These are phyloP conservation scores for Hirtodrosophila histrioides DNA, from an alignment of 2,888 invertebrate species.

Conservation along the genomic window DNA sequence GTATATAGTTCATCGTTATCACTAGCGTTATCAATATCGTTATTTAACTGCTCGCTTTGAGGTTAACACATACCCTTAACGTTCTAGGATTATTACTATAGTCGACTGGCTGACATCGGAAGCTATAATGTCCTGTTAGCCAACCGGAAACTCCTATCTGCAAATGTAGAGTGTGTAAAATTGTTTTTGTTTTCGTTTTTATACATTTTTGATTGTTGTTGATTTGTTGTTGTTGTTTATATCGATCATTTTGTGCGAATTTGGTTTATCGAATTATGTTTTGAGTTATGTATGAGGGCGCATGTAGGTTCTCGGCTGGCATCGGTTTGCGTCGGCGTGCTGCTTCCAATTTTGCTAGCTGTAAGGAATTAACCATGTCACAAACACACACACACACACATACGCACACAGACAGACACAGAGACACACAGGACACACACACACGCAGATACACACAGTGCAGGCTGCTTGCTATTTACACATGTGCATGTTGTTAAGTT, in stretches of 20 bases:
- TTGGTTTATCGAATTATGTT: conserved; percentile 4
- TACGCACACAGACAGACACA: conserved; percentile 19
- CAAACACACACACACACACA: conserved; percentile 7
- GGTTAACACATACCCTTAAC: conserved; percentile 90
- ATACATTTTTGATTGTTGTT: conserved; percentile 9
- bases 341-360: conserved; percentile 35
- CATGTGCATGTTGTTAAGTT: conserved; percentile 45
- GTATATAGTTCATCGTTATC: conserved; percentile 30
- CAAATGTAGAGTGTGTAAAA: conserved; percentile 79
- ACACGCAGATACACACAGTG: conserved; percentile 10
- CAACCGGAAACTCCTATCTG: conserved; percentile 96
- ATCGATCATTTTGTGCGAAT: not conserved
- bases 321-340: conserved; percentile 29
- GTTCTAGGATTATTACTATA: conserved; percentile 96
- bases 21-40: conserved; percentile 34
- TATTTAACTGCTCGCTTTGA: conserved; percentile 57
- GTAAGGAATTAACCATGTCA: conserved; percentile 33
- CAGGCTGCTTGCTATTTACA: conserved; percentile 37
- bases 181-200: conserved; percentile 20
- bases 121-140: conserved; percentile 97
- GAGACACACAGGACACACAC: conserved; percentile 9
- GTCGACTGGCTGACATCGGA: conserved; percentile 98
- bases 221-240: conserved; percentile 28
- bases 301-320: conserved; percentile 18
- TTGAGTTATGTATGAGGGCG: not conserved